Conservation (phyloP, 2,113 vertebrate species). For the Lepidothrix coronata region DNA sequence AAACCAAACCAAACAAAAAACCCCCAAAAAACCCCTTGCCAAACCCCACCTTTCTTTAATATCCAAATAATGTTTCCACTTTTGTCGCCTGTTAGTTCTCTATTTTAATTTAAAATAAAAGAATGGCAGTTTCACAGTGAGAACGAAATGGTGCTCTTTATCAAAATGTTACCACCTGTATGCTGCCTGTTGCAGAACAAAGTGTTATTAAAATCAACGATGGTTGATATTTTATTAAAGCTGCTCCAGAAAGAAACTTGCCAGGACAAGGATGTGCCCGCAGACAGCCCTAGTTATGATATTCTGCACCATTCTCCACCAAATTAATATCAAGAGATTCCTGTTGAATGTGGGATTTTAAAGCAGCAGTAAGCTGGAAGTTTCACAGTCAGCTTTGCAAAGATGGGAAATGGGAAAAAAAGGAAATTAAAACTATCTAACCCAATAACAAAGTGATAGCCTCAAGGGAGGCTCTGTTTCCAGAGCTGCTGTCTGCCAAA, state of each 20-base stretch:
- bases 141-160: not conserved
- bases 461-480: not conserved
- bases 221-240: not conserved
- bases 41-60: not conserved
- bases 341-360: not conserved
- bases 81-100: not conserved
- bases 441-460: not conserved
- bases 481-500: not conserved
- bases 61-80: not conserved
- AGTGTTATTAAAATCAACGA: accelerated
- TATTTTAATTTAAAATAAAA: not conserved
- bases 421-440: not conserved
- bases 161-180: not conserved
- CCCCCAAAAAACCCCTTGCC: not conserved
- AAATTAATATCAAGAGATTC: not conserved
- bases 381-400: not conserved
- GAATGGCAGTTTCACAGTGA: not conserved
- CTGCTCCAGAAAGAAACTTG: not conserved
- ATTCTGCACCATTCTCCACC: not conserved
- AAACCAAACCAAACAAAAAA: not conserved
- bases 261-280: not conserved
- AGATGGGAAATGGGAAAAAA: not conserved
- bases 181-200: not conserved
- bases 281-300: not conserved
- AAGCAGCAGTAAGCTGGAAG: not conserved